Base-by-base conservation (phyloP, 2,113 vertebrate genomes). In the Campylomormyrus tamandua region DNA sequence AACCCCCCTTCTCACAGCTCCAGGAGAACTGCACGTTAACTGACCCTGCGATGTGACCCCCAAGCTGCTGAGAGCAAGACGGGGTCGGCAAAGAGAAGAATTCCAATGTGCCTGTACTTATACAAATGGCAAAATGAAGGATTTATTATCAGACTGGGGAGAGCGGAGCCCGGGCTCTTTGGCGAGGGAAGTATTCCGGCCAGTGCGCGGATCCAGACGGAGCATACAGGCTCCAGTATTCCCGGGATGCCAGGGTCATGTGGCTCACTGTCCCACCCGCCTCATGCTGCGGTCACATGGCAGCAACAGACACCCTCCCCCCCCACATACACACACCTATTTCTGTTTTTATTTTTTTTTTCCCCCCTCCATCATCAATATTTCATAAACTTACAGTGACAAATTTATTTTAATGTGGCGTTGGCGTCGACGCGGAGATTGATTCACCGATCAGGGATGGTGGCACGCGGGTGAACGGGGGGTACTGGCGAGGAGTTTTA, bases 371-470 rank as follows among this genome's bases (percentile, higher is more conserved):
- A 95, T 95, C 96, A 97, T 97, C 97, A 97, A 97, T 97, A 97
- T 97, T 97, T 97, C 96, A 96, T 96, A 96, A 96, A 96, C 95
- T 95, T 96, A 95, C 93, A 93, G 96, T 98, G 98, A 99, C 97
- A 98, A 98, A 99, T 99, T 96, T 96, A 97, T 97, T 97, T 97
- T 97, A 97, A 96, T 97, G 96, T 96, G 95, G 96, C 95, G 94
- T 97, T 97, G 92, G 92, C 96, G 93, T 97, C 97, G 95, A 95
- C 94, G 95, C 93, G 1, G 96, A 97, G 97, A 97, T 97, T 96
- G 96, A 97, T 97, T 96, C 95, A 95, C 94, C 95, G 96, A 95
- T 96, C 96, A 96, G 96, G 74, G 96, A 96, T 95, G 94, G 92
- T 96, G 96, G 96, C 96, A 96, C 93, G 90, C 96, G 95, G 96